phyloP scores from a whole-genome alignment of 2,797 vertebrate species.

The Pantherophis vulpinus region DNA sequence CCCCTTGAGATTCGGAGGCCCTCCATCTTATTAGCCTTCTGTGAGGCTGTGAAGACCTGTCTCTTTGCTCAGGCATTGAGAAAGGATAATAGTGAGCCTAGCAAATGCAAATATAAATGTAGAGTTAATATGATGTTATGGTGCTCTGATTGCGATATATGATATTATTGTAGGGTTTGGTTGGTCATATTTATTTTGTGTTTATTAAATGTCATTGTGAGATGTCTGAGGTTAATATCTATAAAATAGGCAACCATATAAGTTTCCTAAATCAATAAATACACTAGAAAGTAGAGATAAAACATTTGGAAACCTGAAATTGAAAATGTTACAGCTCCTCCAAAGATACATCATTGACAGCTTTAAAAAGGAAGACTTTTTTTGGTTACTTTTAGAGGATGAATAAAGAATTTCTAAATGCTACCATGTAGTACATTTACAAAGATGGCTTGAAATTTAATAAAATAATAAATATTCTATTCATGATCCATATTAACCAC shows the following conservation, averaged over 20 bases:
- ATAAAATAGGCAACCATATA: background rate
- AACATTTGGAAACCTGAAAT: background rate
- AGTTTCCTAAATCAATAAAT: background rate
- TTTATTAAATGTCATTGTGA: background rate
- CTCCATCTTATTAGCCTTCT: background rate
- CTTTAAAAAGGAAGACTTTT: background rate
- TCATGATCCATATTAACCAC: background rate
- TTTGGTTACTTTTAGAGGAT: background rate
- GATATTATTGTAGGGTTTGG: background rate
- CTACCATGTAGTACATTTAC: background rate
- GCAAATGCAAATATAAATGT: background rate
- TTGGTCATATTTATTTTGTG: background rate
- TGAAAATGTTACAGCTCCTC: background rate
- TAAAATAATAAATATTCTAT: background rate
- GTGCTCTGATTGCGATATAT: background rate
- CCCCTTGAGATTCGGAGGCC: background rate
- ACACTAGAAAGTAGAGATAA: background rate
- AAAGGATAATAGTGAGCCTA: background rate
- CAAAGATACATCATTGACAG: background rate
- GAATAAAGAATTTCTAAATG: background rate
- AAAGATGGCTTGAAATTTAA: background rate
- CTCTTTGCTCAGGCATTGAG: background rate
- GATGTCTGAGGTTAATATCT: background rate
- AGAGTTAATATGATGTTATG: background rate
- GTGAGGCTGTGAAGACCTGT: background rate